A percentile compares a stretch with the other conserved stretches of the same genome.
Conservation (phyloP, 2,113 vertebrate genomes). For the Polyodon spathula region DNA sequence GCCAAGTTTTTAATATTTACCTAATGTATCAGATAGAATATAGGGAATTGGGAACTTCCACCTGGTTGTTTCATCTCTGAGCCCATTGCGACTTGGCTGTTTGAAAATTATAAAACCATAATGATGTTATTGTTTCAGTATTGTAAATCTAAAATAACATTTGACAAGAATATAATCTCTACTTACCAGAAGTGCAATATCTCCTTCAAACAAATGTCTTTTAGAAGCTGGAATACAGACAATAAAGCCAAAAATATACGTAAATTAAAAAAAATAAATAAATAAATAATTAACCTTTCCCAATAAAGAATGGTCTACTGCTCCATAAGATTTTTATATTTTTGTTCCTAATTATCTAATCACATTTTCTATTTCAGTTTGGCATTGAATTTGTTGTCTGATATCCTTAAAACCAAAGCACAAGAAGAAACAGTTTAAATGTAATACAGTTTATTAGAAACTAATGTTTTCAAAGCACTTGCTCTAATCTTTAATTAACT, state of each 20-base stretch:
- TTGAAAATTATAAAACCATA: constrained; percentile 28
- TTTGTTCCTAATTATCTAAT: no score
- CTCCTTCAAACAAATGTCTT: constrained; percentile 47
- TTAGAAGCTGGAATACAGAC: constrained; percentile 30
- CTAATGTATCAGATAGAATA: constrained; percentile 72
- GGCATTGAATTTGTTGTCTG: no score
- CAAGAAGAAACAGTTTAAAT: no score
- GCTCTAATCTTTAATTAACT: no score
- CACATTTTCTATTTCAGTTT: no score
- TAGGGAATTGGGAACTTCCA: constrained; percentile 84
- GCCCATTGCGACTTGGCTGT: constrained; percentile 57
- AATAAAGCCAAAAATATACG: background rate
- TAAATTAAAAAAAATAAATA: background rate
- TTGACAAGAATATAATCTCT: background rate
- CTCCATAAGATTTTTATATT: background rate
- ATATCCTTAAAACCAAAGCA: no score
- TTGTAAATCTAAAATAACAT: background rate
- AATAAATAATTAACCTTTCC: no score
- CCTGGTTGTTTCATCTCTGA: constrained; percentile 52
- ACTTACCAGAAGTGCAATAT: constrained; percentile 53
- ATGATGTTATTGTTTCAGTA: background rate
- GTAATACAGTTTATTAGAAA: no score
- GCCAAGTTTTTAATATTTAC: constrained; percentile 50
- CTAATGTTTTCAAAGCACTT: no score
- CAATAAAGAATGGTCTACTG: background rate